phyloP scores from a whole-genome alignment of 2,113 vertebrate species.

The Oncorhynchus mykiss region DNA sequence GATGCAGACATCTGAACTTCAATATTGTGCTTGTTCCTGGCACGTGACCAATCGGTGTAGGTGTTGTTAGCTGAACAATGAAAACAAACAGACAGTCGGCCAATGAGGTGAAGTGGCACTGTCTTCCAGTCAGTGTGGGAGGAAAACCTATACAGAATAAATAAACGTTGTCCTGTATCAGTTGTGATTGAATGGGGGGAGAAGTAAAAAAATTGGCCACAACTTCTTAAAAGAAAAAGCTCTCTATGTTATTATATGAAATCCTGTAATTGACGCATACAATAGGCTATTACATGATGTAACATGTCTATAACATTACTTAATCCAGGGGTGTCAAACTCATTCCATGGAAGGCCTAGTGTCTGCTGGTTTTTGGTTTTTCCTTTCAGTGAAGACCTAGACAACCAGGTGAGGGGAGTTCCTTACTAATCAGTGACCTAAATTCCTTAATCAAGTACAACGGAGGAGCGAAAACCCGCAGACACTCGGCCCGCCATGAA shows the following conservation, averaged over 20 bases:
- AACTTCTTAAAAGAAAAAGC: not conserved
- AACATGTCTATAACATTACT: too few relatives aligned
- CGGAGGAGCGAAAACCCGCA: too few relatives aligned
- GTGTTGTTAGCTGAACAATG: constrained; percentile 70
- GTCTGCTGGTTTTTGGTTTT: too few relatives aligned
- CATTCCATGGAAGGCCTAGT: too few relatives aligned
- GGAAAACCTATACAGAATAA: not conserved
- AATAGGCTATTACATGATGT: too few relatives aligned
- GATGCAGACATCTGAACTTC: constrained; percentile 73
- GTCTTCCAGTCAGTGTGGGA: constrained; percentile 61
- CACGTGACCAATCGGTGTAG: constrained; percentile 60
- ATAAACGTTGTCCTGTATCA: constrained; percentile 54
- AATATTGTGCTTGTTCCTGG: constrained; percentile 63
- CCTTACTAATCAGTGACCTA: too few relatives aligned
- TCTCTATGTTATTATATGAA: not conserved
- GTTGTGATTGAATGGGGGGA: constrained; percentile 53
- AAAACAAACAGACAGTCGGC: constrained; percentile 65
- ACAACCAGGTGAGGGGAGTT: too few relatives aligned
- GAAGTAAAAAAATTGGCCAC: constrained; percentile 21
- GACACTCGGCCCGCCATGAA: too few relatives aligned
- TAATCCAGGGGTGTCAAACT: too few relatives aligned
- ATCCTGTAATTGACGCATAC: not conserved
- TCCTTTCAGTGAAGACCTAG: too few relatives aligned
- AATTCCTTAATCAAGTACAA: too few relatives aligned
- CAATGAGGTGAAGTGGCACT: constrained; percentile 62